A percentile compares a stretch with the other conserved stretches of the same genome.
phyloP scores from a whole-genome alignment of 2,113 vertebrate genomes.

The Thymallus thymallus region DNA sequence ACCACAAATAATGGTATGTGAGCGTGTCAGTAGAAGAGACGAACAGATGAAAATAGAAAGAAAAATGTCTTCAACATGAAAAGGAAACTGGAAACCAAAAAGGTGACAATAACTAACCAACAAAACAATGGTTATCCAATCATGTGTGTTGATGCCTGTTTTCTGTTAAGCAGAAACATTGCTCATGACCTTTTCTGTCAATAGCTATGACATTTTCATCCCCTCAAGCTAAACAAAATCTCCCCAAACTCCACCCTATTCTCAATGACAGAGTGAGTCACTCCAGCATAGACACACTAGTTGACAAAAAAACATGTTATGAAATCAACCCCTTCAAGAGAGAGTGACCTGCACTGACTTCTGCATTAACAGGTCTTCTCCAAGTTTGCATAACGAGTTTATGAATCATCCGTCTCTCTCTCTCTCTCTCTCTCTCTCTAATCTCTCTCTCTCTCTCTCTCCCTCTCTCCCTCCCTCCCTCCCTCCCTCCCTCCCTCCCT shows the following conservation, averaged over 20 bases:
- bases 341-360: constrained; percentile 26
- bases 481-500: background rate
- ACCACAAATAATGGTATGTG: constrained; percentile 22
- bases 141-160: constrained; percentile 54
- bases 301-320: constrained; percentile 53
- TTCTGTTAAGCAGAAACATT: constrained; percentile 62
- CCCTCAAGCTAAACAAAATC: constrained; percentile 71
- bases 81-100: background rate
- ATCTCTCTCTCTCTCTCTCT: too few species aligned
- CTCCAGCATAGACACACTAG: constrained; percentile 48
- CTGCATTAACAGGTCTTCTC: constrained; percentile 23
- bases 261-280: constrained; percentile 55
- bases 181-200: constrained; percentile 59
- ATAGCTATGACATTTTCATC: constrained; percentile 68
- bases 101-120: constrained; percentile 52
- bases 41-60: background rate
- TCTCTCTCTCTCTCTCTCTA: background rate
- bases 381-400: constrained; percentile 23
- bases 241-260: constrained; percentile 62
- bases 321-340: constrained; percentile 31
- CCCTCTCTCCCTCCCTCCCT: background rate
- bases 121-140: constrained; percentile 59
- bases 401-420: constrained; percentile 65
- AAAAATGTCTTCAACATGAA: background rate
- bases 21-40: background rate